Base-by-base conservation (phyloP, 2,113 vertebrate genomes). In the Pipa parva region DNA sequence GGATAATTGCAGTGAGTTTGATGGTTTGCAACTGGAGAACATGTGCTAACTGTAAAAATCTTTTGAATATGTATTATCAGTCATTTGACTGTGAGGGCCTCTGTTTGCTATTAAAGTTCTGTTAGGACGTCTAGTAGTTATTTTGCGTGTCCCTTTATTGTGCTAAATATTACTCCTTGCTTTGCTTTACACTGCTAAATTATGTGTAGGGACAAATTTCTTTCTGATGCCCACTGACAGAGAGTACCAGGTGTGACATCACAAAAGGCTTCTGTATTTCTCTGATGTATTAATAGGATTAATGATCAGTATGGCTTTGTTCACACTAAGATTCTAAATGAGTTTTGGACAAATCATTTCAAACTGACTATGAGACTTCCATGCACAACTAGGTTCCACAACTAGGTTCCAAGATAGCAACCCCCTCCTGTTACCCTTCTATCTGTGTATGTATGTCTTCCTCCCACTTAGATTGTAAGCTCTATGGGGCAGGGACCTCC, bases 41-140 rank as follows among this genome's bases (percentile, higher is more conserved):
- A 69, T 60, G 57, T 69, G 65, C 59, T 69, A n/a, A 50, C 65
- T 69, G 48, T 69, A 60, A 52, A 20, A 11, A 27, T 48, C 50
- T 28, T 60, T 18, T 36, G 9, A 69, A 59, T 60, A 42, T 42
- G 22, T 28, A 17, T 51, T 27, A 69, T 69, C 57, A 29, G 45
- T 69, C 65, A 42, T 69, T 21, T 54, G 65, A 20, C 31, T 54
- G 58, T 59, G 21, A 29, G 15, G 24, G 45, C 13, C 58, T 68
- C 64, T 60, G 57, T 51, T 59, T 68, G 45, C 54, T 70, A 70
- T 70, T 61, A 58, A 58, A 37, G 18, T 12, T 58, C 55, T 33
- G 29, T 58, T 58, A 70, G 13, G 31, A 24, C 8, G 29, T 8
- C 36, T 42, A 70, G 25, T 28, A 29, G 52, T 49, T 42, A 28